phyloP scores from a whole-genome alignment of 1,140 invertebrate genomes.

The Camponotus pennsylvanicus region DNA sequence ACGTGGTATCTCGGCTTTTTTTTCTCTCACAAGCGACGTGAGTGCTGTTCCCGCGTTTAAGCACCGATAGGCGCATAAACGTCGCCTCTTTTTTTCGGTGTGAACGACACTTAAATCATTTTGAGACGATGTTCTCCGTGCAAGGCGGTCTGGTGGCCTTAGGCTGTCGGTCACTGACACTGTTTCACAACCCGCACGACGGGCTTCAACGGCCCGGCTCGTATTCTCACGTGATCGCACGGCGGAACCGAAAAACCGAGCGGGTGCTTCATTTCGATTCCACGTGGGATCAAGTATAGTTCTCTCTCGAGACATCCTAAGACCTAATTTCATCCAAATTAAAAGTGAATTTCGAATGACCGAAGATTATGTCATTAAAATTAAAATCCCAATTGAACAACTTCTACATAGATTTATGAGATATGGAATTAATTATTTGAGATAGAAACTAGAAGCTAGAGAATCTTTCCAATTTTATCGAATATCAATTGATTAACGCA shows the following conservation, averaged over 20 bases:
- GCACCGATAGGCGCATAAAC: conserved; percentile 10
- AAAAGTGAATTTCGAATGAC: not conserved
- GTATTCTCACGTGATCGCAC: conserved; percentile 65
- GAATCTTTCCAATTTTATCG: not conserved
- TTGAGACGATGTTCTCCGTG: conserved; percentile 72
- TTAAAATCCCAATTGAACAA: not conserved
- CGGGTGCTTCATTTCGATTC: conserved; percentile 24
- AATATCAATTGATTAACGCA: not conserved
- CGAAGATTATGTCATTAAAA: not conserved
- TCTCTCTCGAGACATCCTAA: not conserved
- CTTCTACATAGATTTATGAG: not conserved
- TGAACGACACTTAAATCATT: conserved; percentile 78
- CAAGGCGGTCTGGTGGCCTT: conserved; percentile 83
- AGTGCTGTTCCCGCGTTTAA: not conserved
- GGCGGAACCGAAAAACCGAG: conserved; percentile 64
- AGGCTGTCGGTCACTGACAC: conserved; percentile 86
- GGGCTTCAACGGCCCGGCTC: conserved; percentile 67
- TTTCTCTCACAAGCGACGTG: not conserved
- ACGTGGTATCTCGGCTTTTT: not conserved
- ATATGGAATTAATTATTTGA: not conserved
- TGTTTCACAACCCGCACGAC: conserved; percentile 82
- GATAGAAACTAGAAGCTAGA: too few relatives aligned
- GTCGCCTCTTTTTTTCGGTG: conserved; percentile 57
- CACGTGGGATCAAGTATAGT: not conserved
- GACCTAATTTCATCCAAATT: not conserved